Percentiles rank a stretch among this genome's conserved stretches.
Evolutionary conservation across 2,797 vertebrate species (phyloP).

Genomic region (Microctenopoma stevenorrisi): DNA sequence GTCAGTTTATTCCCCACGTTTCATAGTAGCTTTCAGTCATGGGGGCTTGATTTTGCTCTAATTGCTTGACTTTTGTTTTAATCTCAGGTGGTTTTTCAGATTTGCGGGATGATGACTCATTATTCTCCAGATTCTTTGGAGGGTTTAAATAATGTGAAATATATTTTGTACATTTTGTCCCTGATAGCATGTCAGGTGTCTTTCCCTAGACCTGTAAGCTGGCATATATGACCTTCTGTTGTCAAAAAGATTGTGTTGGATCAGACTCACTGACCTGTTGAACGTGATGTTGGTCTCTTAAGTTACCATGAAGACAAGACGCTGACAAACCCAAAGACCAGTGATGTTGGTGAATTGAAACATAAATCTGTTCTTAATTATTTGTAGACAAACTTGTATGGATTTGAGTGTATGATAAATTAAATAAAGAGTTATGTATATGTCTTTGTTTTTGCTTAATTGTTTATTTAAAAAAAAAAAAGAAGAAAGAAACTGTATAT

Average conservation of each 20-base stretch:
- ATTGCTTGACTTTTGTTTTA: conserved; percentile 4
- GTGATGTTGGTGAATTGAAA: background rate
- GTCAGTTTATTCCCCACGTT: conserved; percentile 41
- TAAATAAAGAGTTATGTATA: conserved; percentile 59
- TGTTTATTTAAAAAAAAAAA: too few relatives aligned
- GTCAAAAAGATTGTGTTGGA: conserved; percentile 37
- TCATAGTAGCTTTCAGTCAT: background rate
- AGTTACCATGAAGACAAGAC: background rate
- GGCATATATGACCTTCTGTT: conserved; percentile 24
- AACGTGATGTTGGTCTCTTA: background rate
- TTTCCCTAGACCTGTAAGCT: conserved; percentile 22
- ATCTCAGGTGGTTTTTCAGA: conserved; percentile 75
- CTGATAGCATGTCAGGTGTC: conserved; percentile 5
- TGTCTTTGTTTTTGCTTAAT: too few relatives aligned
- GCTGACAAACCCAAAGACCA: conserved; percentile 11
- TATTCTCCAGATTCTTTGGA: conserved; percentile 86
- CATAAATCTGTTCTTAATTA: background rate
- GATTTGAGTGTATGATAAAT: conserved; percentile 34
- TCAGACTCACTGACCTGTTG: background rate
- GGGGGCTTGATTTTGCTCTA: background rate
- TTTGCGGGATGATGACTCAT: conserved; percentile 78
- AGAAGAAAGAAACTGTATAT: background rate
- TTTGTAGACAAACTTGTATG: conserved; percentile 21
- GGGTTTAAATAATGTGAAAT: conserved; percentile 71
- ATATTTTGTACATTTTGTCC: background rate